phyloP scores from a whole-genome alignment of 1,140 invertebrate species.

The Contarinia nasturtii region DNA sequence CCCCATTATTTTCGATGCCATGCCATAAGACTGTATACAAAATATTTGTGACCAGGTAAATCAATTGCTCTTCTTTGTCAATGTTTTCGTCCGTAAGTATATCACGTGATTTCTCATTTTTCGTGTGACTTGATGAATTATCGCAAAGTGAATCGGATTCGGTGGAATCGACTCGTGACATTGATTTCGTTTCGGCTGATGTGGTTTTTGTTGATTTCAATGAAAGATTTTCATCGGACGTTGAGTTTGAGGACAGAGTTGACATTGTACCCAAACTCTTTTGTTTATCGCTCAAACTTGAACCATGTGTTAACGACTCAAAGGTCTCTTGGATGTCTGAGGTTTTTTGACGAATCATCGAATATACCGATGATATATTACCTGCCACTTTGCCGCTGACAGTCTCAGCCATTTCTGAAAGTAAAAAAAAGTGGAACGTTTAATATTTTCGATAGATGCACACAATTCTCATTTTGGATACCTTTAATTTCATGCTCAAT shows the following conservation, averaged over 20 bases:
- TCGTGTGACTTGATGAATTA: not conserved
- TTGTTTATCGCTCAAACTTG: no score
- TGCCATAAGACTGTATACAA: conserved; percentile 40
- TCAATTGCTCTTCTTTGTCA: conserved; percentile 33
- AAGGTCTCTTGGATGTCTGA: conserved; percentile 29
- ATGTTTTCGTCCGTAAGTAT: conserved; percentile 22
- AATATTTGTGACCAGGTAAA: conserved; percentile 34
- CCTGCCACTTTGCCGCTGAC: conserved; percentile 28
- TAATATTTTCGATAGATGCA: conserved; percentile 1
- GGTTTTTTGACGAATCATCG: conserved; percentile 28
- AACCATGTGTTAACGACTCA: conserved; percentile 14
- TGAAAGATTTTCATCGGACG: not conserved
- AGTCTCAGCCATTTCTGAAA: conserved; percentile 27
- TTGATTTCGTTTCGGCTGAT: not conserved
- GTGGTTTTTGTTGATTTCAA: not conserved
- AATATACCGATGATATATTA: conserved; percentile 30
- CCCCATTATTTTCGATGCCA: conserved; percentile 34
- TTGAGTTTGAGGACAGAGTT: not conserved
- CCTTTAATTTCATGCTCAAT: conserved; percentile 30
- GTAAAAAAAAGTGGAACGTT: no score
- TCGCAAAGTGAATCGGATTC: conserved; percentile 2
- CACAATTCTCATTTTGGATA: no score
- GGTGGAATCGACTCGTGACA: not conserved
- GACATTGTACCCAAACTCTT: not conserved
- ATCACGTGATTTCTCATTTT: conserved; percentile 4